phyloP scores from a whole-genome alignment of 2,888 invertebrate species.

The Drosophila neonasuta region DNA sequence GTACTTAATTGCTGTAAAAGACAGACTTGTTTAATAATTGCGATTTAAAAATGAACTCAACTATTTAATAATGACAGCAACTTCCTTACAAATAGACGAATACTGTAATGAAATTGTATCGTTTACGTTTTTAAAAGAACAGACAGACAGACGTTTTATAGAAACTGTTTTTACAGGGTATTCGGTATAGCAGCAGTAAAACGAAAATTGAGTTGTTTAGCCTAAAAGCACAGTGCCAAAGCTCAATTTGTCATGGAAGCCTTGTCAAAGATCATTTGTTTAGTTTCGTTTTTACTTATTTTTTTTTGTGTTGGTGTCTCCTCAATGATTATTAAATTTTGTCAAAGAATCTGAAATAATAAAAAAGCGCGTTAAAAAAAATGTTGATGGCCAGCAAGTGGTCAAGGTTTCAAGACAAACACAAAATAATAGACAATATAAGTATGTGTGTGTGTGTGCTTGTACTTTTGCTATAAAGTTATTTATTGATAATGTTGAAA shows the following conservation, averaged over 20 bases:
- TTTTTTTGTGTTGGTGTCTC: conserved; percentile 2
- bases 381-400: conserved; percentile 30
- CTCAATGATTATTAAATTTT: conserved; percentile 12
- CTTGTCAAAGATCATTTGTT: conserved; percentile 15
- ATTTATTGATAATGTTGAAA: conserved; percentile 7
- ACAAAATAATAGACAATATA: not conserved
- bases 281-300: not conserved
- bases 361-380: not conserved
- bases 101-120: too few species aligned
- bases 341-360: conserved; percentile 23
- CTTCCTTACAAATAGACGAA: too few species aligned
- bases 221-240: not conserved
- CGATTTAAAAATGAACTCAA: too few species aligned
- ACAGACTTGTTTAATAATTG: too few species aligned
- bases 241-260: conserved; percentile 13
- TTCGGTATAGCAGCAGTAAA: not conserved
- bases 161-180: conserved; percentile 4
- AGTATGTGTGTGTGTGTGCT: not conserved
- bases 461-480: conserved; percentile 1
- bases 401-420: conserved; percentile 17
- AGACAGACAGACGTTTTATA: too few species aligned
- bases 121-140: too few species aligned
- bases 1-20: too few species aligned
- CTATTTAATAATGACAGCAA: too few species aligned
- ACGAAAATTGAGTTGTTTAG: not conserved